These are phyloP conservation scores for Dryoscopus gambensis DNA, from an alignment of 2,113 vertebrate genomes.

Conservation along the genomic window DNA sequence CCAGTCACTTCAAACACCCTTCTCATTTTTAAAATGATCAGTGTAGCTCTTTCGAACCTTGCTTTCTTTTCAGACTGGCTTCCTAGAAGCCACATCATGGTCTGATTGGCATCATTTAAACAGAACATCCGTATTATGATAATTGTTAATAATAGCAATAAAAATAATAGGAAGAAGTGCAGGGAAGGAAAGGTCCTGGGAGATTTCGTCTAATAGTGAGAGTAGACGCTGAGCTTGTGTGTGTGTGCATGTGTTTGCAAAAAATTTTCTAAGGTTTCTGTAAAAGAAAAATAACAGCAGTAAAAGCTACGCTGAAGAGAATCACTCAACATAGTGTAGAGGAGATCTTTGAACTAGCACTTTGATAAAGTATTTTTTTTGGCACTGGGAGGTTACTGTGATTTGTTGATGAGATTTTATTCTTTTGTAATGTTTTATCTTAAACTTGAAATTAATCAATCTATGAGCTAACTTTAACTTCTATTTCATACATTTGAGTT, in stretches of 20 bases:
- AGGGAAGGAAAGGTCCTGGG: not conserved
- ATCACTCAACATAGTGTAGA: not conserved
- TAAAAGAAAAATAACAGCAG: not conserved
- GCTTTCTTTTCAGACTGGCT: slow-evolving; percentile 24
- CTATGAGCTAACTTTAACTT: slow-evolving; percentile 21
- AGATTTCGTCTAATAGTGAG: not conserved
- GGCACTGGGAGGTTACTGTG: not conserved
- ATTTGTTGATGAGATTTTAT: slow-evolving; percentile 8
- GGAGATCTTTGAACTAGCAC: not conserved
- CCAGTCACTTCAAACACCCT: not conserved
- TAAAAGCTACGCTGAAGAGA: not conserved
- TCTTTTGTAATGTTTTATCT: not conserved
- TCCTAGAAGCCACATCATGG: slow-evolving; percentile 37
- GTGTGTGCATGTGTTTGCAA: not conserved
- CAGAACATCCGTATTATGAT: not conserved
- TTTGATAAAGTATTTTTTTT: not conserved
- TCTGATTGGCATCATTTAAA: slow-evolving; percentile 27
- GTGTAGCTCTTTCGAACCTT: not conserved
- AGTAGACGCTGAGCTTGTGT: not conserved
- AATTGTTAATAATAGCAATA: slow-evolving; percentile 34
- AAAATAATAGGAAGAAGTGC: slow-evolving; percentile 20
- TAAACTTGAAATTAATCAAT: slow-evolving; percentile 18
- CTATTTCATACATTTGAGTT: not conserved
- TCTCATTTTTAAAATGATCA: not conserved
- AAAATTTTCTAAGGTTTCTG: not conserved